phyloP scores from a whole-genome alignment of 2,888 invertebrate genomes.

The Microctonus aethiopoides region DNA sequence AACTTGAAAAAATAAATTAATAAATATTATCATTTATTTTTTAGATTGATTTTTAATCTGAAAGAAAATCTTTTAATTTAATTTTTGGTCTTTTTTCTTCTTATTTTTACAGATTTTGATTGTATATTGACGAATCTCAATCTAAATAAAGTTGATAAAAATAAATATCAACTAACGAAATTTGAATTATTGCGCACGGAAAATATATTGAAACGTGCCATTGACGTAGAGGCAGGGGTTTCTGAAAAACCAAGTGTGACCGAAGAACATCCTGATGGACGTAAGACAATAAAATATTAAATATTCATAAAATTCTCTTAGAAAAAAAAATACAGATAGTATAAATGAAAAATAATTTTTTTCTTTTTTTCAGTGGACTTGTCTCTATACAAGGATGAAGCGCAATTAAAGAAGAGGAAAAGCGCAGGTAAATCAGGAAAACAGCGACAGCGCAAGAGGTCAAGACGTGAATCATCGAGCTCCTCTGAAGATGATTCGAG shows the following conservation, averaged over 20 bases:
- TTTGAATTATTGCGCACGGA: slow-evolving; percentile 83
- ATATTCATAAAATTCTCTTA: background rate
- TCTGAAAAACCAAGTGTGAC: slow-evolving; percentile 74
- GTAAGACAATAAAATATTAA: slow-evolving; percentile 70
- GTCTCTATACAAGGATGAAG: slow-evolving; percentile 85
- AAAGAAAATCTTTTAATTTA: slow-evolving; percentile 32
- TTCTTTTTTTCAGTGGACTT: slow-evolving; percentile 76
- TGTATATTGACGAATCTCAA: slow-evolving; percentile 89
- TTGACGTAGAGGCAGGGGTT: slow-evolving; percentile 83
- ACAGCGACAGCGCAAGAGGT: slow-evolving; percentile 56
- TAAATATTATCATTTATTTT: slow-evolving; percentile 16
- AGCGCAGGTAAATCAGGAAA: slow-evolving; percentile 63
- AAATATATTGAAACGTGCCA: slow-evolving; percentile 85
- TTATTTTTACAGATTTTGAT: slow-evolving; percentile 77
- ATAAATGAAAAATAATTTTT: background rate
- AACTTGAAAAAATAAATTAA: background rate
- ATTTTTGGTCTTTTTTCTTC: slow-evolving; percentile 2
- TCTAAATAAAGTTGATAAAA: slow-evolving; percentile 78
- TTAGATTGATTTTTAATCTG: slow-evolving; percentile 20
- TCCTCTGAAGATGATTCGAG: slow-evolving; percentile 51
- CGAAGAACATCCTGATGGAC: slow-evolving; percentile 87
- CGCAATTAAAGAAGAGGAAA: slow-evolving; percentile 77
- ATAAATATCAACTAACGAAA: slow-evolving; percentile 76
- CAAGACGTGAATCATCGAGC: slow-evolving; percentile 51
- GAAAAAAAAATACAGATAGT: background rate